These are phyloP conservation scores for Sandelia bainsii DNA, from an alignment of 2,797 vertebrate species.

Conservation along the genomic window DNA sequence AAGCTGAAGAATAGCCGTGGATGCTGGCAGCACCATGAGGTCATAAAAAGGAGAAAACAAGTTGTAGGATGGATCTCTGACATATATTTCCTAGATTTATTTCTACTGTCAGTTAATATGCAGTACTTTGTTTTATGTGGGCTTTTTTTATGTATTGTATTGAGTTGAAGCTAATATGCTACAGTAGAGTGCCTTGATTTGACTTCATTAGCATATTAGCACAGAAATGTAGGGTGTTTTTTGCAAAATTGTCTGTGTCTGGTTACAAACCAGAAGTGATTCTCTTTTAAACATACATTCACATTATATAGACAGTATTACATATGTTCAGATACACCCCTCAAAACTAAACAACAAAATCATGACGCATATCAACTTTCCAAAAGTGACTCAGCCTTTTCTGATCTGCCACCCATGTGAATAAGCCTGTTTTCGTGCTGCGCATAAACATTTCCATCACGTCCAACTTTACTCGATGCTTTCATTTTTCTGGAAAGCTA, in stretches of 20 bases:
- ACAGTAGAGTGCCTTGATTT: no score
- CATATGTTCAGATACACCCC: background rate
- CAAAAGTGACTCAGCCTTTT: conserved; percentile 4
- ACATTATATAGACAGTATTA: no score
- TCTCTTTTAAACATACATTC: background rate
- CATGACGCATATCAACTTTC: background rate
- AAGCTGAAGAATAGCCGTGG: background rate
- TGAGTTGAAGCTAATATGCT: no score
- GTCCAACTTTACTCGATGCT: background rate
- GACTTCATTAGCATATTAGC: no score
- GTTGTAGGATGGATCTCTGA: background rate
- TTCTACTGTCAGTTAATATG: no score
- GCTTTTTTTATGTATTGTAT: no score
- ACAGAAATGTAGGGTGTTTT: no score
- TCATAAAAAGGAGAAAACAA: background rate
- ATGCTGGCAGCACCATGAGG: background rate
- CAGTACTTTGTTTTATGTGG: no score
- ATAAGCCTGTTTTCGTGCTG: background rate
- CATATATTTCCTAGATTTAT: no score
- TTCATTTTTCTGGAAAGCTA: background rate
- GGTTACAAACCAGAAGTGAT: background rate
- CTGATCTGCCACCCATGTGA: background rate
- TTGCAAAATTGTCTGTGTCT: no score
- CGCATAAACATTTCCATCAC: background rate
- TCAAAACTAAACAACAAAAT: conserved; percentile 5